Evolutionary conservation across 2,888 invertebrate genomes (phyloP), one percentile per base, ranked within the genome.

Genomic region (Harmothoe impar): DNA sequence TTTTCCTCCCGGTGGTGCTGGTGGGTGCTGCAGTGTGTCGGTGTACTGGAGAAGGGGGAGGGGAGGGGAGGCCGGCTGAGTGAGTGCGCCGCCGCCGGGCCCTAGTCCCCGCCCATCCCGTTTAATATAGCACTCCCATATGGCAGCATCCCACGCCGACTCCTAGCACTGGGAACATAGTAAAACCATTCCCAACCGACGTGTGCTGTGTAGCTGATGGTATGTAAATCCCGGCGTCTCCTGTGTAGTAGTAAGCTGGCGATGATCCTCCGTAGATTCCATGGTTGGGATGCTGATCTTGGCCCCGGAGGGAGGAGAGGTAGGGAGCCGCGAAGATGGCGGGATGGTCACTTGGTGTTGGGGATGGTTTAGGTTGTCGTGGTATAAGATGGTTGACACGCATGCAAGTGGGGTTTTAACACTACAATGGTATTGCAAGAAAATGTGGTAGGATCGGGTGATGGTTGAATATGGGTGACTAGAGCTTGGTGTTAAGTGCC

Each of bases 381-480:
- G 86, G 86, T 86, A 23, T 33, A 43, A 81, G 33, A 43, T 81
- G 81, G 81, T 86, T 86, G 52, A 86, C 86, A 86, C 86, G 86
- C 86, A 86, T 86, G 86, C 86, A 86, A 86, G 86, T 54, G 54
- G 86, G 86, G 52, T 54, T 86, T 86, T n/a, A 86, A 86, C 86
- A 86, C 86, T 86, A 86, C 86, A 86, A 54, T 86, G 86, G 86
- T 54, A 86, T 86, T 86, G 86, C 86, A 86, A 54, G 86, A 86
- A 86, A 86, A 86, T 54, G 86, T 86, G 86, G 86, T 54, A 86
- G 86, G 86, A 86, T 86, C 86, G 56, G 86, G 86, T 86, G 86
- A 86, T 86, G 86, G 86, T 86, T 86, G 86, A 86, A 86, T 86
- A 29, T 86, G 86, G 86, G 86, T 86, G 86, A 86, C 86, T 86